phyloP scores from a whole-genome alignment of 2,113 vertebrate genomes.

The Sapajus apella region DNA sequence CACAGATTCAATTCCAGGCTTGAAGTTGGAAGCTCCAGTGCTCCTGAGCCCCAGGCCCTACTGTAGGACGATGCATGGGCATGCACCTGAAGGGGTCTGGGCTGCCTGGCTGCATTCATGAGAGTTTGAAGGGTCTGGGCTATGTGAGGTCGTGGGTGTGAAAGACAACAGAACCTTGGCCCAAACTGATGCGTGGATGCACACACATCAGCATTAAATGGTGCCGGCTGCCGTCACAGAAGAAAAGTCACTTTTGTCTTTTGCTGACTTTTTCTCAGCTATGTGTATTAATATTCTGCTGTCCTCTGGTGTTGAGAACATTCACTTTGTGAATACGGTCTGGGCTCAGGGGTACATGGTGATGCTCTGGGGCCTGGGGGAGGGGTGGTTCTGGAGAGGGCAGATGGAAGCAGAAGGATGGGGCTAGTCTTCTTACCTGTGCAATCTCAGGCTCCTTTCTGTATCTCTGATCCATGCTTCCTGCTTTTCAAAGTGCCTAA shows the following conservation, averaged over 20 bases:
- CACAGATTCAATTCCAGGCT: neutral
- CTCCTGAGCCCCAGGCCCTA: neutral
- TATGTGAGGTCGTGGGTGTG: accelerated
- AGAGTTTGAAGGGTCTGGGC: neutral
- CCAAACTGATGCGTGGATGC: accelerated
- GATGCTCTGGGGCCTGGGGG: neutral
- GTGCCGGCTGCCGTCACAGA: neutral
- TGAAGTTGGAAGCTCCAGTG: neutral
- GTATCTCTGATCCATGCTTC: no score
- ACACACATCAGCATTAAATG: accelerated
- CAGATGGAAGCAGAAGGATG: no score
- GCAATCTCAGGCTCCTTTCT: neutral
- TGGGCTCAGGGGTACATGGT: neutral
- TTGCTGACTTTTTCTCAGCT: neutral
- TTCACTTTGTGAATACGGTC: neutral
- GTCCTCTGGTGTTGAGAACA: neutral
- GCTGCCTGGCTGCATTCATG: neutral
- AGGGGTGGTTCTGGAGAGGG: no score
- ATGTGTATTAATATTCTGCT: accelerated
- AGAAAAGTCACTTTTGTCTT: neutral
- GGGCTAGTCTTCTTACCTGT: neutral
- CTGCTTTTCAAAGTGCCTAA: neutral
- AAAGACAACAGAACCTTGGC: no score
- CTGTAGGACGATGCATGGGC: accelerated
- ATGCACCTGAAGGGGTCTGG: accelerated